Percentiles rank a stretch among this genome's conserved stretches.
These are phyloP conservation scores for Ageneiosus marmoratus DNA, from an alignment of 2,113 vertebrate genomes.

Conservation along the genomic window DNA sequence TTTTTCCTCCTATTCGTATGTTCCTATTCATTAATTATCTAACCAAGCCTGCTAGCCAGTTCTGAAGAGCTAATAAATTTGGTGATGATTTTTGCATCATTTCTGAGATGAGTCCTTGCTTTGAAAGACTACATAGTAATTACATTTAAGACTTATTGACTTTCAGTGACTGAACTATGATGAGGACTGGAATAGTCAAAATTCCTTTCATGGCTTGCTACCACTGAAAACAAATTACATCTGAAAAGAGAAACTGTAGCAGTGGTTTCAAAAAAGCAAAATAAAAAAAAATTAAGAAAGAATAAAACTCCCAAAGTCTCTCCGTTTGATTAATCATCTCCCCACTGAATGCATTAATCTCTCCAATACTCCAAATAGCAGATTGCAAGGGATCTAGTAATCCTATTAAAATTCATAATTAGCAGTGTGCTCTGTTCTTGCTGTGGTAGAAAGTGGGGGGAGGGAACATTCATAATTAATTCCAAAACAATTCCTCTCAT, in stretches of 20 bases:
- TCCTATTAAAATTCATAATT: constrained; percentile 71
- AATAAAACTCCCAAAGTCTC: constrained; percentile 54
- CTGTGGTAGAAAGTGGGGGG: constrained; percentile 50
- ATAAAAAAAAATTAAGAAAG: background rate
- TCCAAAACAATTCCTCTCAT: constrained; percentile 57
- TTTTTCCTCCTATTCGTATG: background rate
- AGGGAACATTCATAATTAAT: constrained; percentile 61
- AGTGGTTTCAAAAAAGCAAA: constrained; percentile 20
- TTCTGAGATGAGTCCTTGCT: background rate
- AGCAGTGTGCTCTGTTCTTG: constrained; percentile 53
- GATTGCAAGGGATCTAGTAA: constrained; percentile 64
- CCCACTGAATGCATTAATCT: constrained; percentile 62
- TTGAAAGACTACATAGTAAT: background rate
- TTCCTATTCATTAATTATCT: background rate
- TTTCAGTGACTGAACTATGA: background rate
- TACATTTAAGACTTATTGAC: background rate
- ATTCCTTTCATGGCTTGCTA: background rate
- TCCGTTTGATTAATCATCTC: constrained; percentile 58
- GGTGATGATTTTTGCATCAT: background rate
- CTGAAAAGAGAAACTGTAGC: background rate
- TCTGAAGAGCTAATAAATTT: constrained; percentile 10
- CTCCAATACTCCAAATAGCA: constrained; percentile 57
- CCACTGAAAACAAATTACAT: background rate
- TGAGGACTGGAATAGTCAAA: background rate
- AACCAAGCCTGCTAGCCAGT: background rate